Conservation (phyloP, 2,113 vertebrate genomes). For the Athene cunicularia region DNA sequence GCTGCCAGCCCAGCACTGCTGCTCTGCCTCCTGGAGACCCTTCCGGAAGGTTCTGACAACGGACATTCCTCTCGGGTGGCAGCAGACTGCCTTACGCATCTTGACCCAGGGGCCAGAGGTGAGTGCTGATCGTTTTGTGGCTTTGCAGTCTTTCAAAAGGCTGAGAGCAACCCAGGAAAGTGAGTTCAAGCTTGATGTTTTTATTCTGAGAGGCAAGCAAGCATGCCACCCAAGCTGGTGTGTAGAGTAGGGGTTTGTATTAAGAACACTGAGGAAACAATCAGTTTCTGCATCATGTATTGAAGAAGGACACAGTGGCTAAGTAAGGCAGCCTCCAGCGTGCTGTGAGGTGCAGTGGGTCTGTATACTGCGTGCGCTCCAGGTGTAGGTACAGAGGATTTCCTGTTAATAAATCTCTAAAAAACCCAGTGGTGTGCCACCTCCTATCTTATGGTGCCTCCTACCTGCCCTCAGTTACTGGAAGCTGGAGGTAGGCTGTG, state of each 20-base stretch:
- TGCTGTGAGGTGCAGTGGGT: fast-evolving
- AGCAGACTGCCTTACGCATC: fast-evolving
- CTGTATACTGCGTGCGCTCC: fast-evolving
- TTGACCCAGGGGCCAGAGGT: fast-evolving
- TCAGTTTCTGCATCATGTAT: background rate
- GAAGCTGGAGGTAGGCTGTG: background rate
- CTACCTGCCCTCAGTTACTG: background rate
- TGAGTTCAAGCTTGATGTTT: background rate
- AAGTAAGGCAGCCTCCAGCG: background rate
- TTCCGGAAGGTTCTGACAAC: background rate
- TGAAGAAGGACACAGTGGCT: background rate
- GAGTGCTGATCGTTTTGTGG: background rate
- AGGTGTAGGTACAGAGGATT: background rate
- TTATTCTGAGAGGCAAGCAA: too few species aligned
- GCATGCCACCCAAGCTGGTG: fast-evolving
- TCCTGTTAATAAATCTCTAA: background rate
- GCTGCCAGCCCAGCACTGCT: background rate
- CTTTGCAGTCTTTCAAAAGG: too few species aligned
- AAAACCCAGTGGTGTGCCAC: fast-evolving
- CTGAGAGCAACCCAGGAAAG: background rate
- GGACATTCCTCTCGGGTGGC: fast-evolving
- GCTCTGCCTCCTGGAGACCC: fast-evolving
- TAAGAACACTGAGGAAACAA: background rate
- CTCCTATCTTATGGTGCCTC: background rate
- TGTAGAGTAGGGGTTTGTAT: background rate